These are phyloP conservation scores for Parambassis ranga DNA, from an alignment of 2,797 vertebrate genomes.

Conservation along the genomic window DNA sequence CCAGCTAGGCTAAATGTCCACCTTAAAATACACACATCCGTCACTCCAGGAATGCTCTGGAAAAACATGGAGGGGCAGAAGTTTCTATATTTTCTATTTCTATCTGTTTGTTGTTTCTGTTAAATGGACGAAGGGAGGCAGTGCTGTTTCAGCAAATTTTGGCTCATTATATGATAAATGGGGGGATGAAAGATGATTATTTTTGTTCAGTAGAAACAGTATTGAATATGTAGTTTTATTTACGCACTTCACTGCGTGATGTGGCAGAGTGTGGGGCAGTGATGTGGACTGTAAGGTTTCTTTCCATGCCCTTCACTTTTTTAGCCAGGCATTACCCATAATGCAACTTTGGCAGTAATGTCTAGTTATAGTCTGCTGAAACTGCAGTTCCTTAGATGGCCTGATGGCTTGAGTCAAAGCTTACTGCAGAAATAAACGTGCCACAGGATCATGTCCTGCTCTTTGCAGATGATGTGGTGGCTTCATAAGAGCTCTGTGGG, in stretches of 20 bases:
- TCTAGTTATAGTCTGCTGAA: too few species aligned
- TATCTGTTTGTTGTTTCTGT: conserved; percentile 55
- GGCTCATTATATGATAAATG: background rate
- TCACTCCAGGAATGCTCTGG: conserved; percentile 68
- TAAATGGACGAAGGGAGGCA: background rate
- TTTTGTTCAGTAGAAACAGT: background rate
- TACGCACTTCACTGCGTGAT: background rate
- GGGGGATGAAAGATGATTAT: background rate
- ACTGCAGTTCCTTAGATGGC: too few species aligned
- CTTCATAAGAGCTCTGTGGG: too few species aligned
- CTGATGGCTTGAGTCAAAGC: too few species aligned
- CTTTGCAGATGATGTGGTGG: too few species aligned
- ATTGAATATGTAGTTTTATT: background rate
- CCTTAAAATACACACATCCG: conserved; percentile 74
- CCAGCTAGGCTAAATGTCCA: conserved; percentile 68
- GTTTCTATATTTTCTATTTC: conserved; percentile 64
- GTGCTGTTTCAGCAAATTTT: conserved; percentile 15
- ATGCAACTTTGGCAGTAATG: too few species aligned
- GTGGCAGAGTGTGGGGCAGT: background rate
- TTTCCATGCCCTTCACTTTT: too few species aligned
- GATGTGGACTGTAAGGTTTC: background rate
- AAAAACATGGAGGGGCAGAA: conserved; percentile 62
- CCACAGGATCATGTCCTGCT: too few species aligned
- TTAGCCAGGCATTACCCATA: too few species aligned
- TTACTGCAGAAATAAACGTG: too few species aligned